Base-by-base conservation (phyloP, 2,113 vertebrate genomes). In the Hirundichthys speculiger region DNA sequence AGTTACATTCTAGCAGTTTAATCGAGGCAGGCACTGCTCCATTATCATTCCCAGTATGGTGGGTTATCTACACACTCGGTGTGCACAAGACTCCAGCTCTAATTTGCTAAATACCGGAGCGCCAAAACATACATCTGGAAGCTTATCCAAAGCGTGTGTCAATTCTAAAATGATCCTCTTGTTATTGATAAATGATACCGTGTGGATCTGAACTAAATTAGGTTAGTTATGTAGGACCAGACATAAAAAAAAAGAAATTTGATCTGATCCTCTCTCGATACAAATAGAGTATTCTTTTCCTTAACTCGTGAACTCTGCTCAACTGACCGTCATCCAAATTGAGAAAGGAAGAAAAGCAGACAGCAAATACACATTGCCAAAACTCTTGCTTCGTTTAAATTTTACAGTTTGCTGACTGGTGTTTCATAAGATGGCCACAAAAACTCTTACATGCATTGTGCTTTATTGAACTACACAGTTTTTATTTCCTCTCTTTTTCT, bases 111-210 rank as follows among this genome's bases (percentile, higher is more conserved):
- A 34, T 42, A 24, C 19, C 40, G 0, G 1, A 39, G 45, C 46
- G 56, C 52, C 59, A 66, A 67, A 60, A 62, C 16, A 54, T 60
- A 38, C 56, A 64, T 64, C 43, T 60, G 49, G 7, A 38, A 24
- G 40, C 21, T 73, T 59, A 70, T 60, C 47, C 51, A 12, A 13
- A 65, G 46, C 43, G 53, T 49, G 16, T 69, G 50, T 59, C 18
- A 47, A 52, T 69, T 67, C 15, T 20, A 20, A 62, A 46, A 51
- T 22, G 20, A 51, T 39, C 42, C 54, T 63, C 5, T 13, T 13
- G 15, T 11, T 12, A 22, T 25, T 24, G 27, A 45, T 64, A 40
- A 59, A 21, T 12, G 14, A 30, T 34, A 45, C 16, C n/a, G 13
- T 5, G 21, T 54, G 38, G 18, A 47, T 56, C 8, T 53, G 24